phyloP scores from a whole-genome alignment of 2,888 invertebrate species.

The Ceratothoa steindachneri region DNA sequence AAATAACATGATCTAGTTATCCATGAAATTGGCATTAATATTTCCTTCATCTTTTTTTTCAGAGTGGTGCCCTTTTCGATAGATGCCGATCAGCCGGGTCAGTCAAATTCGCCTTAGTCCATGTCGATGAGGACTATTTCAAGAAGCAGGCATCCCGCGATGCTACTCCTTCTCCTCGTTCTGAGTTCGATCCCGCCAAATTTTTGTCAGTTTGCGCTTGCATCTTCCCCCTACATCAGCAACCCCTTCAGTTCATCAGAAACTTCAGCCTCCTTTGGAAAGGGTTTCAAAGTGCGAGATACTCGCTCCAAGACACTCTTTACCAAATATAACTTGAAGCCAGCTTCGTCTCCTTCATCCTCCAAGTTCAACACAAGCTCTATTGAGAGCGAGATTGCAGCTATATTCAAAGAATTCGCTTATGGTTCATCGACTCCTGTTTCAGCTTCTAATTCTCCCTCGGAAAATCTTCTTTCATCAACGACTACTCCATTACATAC shows the following conservation, averaged over 20 bases:
- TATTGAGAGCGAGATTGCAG: slow-evolving; percentile 39
- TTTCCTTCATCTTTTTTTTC: too few species aligned
- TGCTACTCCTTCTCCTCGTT: neutral
- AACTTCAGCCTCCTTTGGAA: neutral
- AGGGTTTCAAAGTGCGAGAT: neutral
- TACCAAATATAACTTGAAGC: neutral
- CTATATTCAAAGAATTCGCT: slow-evolving; percentile 39
- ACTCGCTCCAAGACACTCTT: neutral
- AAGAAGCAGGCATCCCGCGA: neutral
- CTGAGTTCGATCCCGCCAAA: neutral
- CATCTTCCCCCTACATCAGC: neutral
- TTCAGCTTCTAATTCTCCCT: slow-evolving; percentile 7
- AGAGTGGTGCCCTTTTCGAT: neutral
- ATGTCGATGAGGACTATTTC: neutral
- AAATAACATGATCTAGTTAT: too few species aligned
- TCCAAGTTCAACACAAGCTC: neutral
- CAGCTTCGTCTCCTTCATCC: neutral
- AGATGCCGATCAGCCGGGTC: neutral
- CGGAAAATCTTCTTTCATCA: too few species aligned
- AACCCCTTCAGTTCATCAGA: neutral
- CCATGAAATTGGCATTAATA: too few species aligned
- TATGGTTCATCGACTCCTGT: slow-evolving; percentile 33
- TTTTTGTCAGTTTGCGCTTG: neutral
- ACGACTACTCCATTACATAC: neutral
- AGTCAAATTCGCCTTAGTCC: neutral